Conservation (phyloP, 2,888 invertebrate species). For the Thecophora atra region DNA sequence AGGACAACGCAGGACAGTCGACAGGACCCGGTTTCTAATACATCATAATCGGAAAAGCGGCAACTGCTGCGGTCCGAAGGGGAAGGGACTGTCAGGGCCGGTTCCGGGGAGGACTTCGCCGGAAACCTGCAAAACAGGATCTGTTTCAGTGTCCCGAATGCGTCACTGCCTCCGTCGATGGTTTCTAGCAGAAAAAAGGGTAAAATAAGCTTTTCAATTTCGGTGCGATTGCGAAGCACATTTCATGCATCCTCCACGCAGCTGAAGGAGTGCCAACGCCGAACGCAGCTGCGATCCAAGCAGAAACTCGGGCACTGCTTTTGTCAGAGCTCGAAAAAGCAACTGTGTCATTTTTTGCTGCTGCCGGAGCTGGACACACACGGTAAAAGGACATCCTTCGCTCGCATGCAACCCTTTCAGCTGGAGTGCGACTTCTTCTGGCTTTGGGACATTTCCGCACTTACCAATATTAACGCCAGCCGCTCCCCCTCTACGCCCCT, state of each 20-base stretch:
- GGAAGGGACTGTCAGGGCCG: not conserved
- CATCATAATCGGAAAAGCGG: conserved; percentile 32
- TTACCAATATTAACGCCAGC: conserved; percentile 57
- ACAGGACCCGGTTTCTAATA: conserved; percentile 27
- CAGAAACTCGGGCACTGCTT: conserved; percentile 19
- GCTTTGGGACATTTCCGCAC: conserved; percentile 51
- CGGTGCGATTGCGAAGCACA: conserved; percentile 57
- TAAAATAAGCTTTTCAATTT: conserved; percentile 41
- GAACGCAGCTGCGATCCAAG: conserved; percentile 26
- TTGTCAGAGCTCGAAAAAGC: conserved; percentile 28
- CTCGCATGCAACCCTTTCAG: conserved; percentile 8
- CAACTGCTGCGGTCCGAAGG: conserved; percentile 8
- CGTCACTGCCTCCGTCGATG: not conserved
- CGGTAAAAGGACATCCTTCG: conserved; percentile 11
- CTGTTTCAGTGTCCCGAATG: not conserved
- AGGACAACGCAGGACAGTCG: conserved; percentile 5
- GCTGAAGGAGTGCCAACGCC: conserved; percentile 50
- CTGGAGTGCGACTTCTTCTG: conserved; percentile 49
- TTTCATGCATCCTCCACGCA: conserved; percentile 54
- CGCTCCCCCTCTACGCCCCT: conserved; percentile 42
- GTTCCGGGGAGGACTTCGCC: too few relatives aligned
- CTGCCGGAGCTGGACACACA: conserved; percentile 1
- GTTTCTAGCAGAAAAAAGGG: conserved; percentile 1
- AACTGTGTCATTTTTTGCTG: conserved; percentile 29
- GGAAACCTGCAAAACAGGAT: too few relatives aligned